These are phyloP conservation scores for Dryoscopus gambensis DNA, from an alignment of 2,113 vertebrate genomes.

Conservation along the genomic window DNA sequence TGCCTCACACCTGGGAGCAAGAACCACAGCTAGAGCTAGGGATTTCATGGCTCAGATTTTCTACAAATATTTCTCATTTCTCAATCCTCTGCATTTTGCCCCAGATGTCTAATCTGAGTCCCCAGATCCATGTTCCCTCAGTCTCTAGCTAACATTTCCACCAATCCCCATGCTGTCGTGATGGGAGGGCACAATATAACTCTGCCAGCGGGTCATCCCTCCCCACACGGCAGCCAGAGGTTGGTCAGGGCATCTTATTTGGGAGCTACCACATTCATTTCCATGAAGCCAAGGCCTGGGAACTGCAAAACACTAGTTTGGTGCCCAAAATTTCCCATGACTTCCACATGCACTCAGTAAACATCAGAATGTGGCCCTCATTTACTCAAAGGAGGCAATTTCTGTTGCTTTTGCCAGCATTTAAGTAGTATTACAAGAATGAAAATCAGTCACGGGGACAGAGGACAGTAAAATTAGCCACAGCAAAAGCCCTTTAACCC, in stretches of 20 bases:
- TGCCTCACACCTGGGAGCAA: background rate
- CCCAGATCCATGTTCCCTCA: background rate
- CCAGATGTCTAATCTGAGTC: background rate
- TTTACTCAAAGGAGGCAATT: background rate
- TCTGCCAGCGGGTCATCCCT: rapidly evolving
- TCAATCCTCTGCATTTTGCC: background rate
- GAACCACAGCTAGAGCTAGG: background rate
- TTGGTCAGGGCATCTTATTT: background rate
- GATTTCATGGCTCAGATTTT: background rate
- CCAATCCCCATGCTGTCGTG: background rate
- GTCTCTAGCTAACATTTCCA: background rate
- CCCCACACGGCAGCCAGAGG: background rate
- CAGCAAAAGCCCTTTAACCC: background rate
- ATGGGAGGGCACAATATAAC: background rate
- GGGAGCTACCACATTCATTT: background rate
- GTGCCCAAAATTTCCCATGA: background rate
- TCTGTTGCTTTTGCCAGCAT: background rate
- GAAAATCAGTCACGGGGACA: background rate
- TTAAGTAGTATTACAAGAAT: background rate
- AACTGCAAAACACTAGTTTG: background rate
- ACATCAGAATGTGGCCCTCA: background rate
- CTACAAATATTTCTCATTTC: background rate
- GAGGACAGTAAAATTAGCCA: background rate
- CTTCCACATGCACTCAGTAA: background rate
- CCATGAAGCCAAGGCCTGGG: background rate